These are phyloP conservation scores for Drosophila pruinosa DNA, from an alignment of 1,140 invertebrate genomes.

Conservation along the genomic window DNA sequence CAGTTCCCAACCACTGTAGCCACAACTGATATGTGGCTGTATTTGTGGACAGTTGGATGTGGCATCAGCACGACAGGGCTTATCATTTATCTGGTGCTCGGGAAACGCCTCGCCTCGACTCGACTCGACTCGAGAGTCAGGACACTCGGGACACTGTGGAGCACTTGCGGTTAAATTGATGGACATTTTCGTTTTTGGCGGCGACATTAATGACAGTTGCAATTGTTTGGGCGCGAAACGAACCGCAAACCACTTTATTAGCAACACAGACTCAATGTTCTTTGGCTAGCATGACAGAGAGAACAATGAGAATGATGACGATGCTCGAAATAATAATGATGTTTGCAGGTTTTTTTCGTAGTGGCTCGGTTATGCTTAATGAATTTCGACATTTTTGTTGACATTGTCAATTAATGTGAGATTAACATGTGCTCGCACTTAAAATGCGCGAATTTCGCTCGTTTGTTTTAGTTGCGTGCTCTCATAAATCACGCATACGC, in stretches of 20 bases:
- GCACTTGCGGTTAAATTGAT: constrained; percentile 70
- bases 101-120: neutral
- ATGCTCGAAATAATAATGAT: neutral
- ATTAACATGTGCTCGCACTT: constrained; percentile 53
- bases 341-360: constrained; percentile 20
- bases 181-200: constrained; percentile 63
- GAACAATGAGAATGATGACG: constrained; percentile 2
- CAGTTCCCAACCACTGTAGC: neutral
- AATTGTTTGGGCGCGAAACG: constrained; percentile 70
- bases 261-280: constrained; percentile 1
- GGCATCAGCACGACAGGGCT: neutral
- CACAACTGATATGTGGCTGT: neutral
- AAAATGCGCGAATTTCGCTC: neutral
- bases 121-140: neutral
- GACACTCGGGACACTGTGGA: neutral
- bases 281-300: constrained; percentile 8
- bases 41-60: neutral
- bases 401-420: constrained; percentile 75
- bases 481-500: constrained; percentile 74
- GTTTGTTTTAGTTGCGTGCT: constrained; percentile 38
- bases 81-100: neutral
- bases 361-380: constrained; percentile 42
- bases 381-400: constrained; percentile 66
- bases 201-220: constrained; percentile 65
- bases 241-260: constrained; percentile 69